Conservation (phyloP, 1,140 invertebrate species). For the Pissodes strobi region DNA sequence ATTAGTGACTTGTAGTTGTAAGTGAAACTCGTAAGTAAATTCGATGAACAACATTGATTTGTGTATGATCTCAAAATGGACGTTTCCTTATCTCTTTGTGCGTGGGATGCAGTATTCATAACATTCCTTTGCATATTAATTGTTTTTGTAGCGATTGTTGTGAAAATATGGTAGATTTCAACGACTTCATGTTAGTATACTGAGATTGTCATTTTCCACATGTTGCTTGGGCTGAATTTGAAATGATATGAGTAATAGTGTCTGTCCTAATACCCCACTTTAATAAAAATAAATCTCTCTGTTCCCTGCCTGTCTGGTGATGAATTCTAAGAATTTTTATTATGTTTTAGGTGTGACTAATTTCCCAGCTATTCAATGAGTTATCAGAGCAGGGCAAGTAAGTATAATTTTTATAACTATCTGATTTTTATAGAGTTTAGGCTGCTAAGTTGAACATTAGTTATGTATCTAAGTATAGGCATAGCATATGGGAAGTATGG, state of each 20-base stretch:
- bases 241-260: too few species aligned
- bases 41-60: slow-evolving; percentile 28
- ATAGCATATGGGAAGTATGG: too few species aligned
- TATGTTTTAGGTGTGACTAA: slow-evolving; percentile 47
- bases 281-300: too few species aligned
- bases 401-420: slow-evolving; percentile 58
- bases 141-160: slow-evolving; percentile 11
- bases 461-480: too few species aligned
- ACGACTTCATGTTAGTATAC: slow-evolving; percentile 2
- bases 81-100: slow-evolving; percentile 47
- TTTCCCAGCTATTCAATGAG: slow-evolving; percentile 63
- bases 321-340: slow-evolving; percentile 27
- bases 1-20: too few species aligned
- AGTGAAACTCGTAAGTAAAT: neutral
- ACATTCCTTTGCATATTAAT: slow-evolving; percentile 3
- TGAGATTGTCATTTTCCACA: neutral
- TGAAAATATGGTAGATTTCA: slow-evolving; percentile 9
- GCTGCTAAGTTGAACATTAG: too few species aligned
- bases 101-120: slow-evolving; percentile 34
- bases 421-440: too few species aligned
- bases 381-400: slow-evolving; percentile 80
- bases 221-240: too few species aligned
- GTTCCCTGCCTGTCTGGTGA: too few species aligned
- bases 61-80: slow-evolving; percentile 44
- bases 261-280: too few species aligned